Conservation (phyloP, 2,888 invertebrate species). For the Holacanthella duospinosa region DNA sequence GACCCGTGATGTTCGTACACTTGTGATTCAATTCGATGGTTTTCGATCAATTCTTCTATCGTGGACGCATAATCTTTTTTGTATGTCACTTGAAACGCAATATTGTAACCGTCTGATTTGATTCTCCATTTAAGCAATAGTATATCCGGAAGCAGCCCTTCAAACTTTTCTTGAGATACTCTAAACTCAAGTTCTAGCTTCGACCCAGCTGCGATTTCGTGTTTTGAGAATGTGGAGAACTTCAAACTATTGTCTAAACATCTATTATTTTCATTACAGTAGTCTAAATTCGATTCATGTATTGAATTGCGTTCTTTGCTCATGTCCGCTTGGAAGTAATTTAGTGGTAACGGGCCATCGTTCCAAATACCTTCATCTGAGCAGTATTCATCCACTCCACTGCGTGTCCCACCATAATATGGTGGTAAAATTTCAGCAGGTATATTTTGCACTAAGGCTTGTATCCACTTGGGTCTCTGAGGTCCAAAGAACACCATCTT, state of each 20-base stretch:
- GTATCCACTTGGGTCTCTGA: not conserved
- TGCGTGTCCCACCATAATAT: slow-evolving; percentile 5
- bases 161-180: slow-evolving; percentile 5
- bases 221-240: not conserved
- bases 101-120: slow-evolving; percentile 13
- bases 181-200: slow-evolving; percentile 5
- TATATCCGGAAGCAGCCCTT: not conserved
- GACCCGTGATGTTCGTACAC: slow-evolving; percentile 7
- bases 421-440: slow-evolving; percentile 7
- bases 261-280: no score
- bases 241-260: no score
- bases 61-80: not conserved
- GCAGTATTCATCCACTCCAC: not conserved
- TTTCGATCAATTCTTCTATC: slow-evolving; percentile 7
- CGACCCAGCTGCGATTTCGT: slow-evolving; percentile 11
- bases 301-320: slow-evolving; percentile 7
- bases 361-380: slow-evolving; percentile 12
- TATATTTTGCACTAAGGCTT: not conserved
- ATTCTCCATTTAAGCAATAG: slow-evolving; percentile 5
- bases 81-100: slow-evolving; percentile 11
- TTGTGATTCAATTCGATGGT: slow-evolving; percentile 11
- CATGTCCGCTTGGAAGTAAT: slow-evolving; percentile 8
- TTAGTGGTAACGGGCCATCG: slow-evolving; percentile 18
- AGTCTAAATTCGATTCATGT: not conserved
- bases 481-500: slow-evolving; percentile 11